Evolutionary conservation across 2,113 vertebrate genomes (phyloP), one percentile per base, ranked within the genome.

Genomic region (Dicerorhinus sumatrensis): DNA sequence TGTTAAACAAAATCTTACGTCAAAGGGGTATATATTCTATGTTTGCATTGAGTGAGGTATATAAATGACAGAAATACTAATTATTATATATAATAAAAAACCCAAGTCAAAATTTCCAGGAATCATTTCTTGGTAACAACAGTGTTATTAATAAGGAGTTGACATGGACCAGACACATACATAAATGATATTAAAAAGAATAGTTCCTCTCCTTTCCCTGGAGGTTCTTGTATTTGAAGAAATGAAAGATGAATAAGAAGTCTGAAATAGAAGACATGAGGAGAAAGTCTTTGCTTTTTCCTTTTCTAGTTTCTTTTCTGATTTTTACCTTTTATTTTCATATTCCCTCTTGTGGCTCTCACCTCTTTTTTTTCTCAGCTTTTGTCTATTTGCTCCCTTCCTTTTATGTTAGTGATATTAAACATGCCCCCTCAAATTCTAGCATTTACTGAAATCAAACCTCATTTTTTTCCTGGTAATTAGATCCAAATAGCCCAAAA

Each of bases 131-230:
- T 90, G 6, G 2, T 72, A 90, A 69, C 3, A 79, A 79, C 29
- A 91, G 25, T 67, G 62, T 81, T 75, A 83, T 21, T 85, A 91
- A 89, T n/a, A 92, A 93, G 63, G 89, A 93, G 76, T 89, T 97
- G 89, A 95, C 73, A 91, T 8, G 93, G 31, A 54, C 18, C 77
- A 91, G 70, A 81, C 42, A 39, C 77, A 81, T 39, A 42, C 42
- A 62, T 70, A 93, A 94, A 80, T 77, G 13, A 77, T 46, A 76
- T 81, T 91, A 69, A 84, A 95, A 81, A 96, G 70, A 95, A 48
- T 6, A 84, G 31, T 63, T 84, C 21, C 4, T 83, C 20, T 80
- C 29, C 58, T 80, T 70, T 80, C 25, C 48, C 39, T 83, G 33
- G n/a, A 91, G 51, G 42, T 86, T 91, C 70, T 79, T 73, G 6